Percentiles rank a stretch among this genome's conserved stretches.
phyloP scores from a whole-genome alignment of 2,888 invertebrate genomes.

The Sthenelais limicola region DNA sequence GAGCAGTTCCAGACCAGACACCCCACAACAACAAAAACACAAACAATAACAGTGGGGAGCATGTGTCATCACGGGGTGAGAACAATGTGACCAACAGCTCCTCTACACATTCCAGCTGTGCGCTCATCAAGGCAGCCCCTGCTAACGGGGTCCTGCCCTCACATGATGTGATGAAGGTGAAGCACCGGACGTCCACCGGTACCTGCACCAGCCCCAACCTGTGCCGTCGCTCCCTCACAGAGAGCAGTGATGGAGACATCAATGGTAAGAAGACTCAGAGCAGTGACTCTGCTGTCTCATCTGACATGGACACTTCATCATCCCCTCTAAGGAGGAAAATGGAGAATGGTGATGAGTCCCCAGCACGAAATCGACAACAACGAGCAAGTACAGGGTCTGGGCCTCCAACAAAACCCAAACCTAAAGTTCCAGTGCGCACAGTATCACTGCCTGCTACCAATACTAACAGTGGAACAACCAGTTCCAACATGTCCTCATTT shows the following conservation, averaged over 20 bases:
- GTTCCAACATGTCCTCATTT: constrained; percentile 3
- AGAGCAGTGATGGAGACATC: constrained; percentile 25
- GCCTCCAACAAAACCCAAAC: constrained; percentile 8
- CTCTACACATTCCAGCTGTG: neutral
- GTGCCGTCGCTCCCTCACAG: constrained; percentile 16
- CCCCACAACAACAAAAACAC: neutral
- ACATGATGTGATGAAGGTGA: constrained; percentile 28
- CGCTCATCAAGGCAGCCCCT: neutral
- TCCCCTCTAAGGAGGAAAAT: constrained; percentile 6
- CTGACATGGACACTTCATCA: constrained; percentile 26
- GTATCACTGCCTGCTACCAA: constrained; percentile 15
- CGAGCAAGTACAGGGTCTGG: constrained; percentile 27
- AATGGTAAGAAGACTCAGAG: constrained; percentile 13
- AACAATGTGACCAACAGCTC: neutral
- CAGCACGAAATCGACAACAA: constrained; percentile 3
- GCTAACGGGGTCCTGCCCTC: neutral
- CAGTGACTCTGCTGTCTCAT: constrained; percentile 27
- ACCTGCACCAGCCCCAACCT: constrained; percentile 30
- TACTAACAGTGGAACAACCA: neutral
- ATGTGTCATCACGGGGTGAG: neutral
- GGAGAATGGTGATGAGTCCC: constrained; percentile 7
- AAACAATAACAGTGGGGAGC: neutral
- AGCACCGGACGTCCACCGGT: constrained; percentile 15
- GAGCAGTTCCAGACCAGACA: neutral
- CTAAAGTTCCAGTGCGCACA: constrained; percentile 24